These are phyloP conservation scores for Fratercula arctica DNA, from an alignment of 2,797 vertebrate species.

Conservation along the genomic window DNA sequence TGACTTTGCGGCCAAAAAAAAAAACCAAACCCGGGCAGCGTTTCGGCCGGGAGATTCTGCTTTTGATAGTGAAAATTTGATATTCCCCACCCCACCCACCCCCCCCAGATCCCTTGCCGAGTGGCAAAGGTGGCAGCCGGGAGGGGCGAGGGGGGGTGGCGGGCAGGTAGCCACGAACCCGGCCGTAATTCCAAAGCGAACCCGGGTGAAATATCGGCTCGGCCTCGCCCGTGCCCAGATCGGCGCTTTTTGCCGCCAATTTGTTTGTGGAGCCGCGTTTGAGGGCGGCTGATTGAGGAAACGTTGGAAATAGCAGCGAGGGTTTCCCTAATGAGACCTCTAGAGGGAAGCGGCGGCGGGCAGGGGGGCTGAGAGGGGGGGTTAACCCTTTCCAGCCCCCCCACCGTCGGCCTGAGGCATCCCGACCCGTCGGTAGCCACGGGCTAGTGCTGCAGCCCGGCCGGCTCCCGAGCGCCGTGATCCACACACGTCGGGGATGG, in stretches of 20 bases:
- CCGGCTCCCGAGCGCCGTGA: background rate
- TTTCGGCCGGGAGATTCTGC: background rate
- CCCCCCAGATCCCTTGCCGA: background rate
- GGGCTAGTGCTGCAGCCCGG: background rate
- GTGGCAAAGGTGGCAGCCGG: background rate
- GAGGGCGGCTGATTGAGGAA: conserved; percentile 84
- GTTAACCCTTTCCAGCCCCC: conserved; percentile 72
- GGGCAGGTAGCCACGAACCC: conserved; percentile 64
- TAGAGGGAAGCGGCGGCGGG: conserved; percentile 78
- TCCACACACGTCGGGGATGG: background rate
- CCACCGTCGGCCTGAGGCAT: background rate
- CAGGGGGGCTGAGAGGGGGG: conserved; percentile 25
- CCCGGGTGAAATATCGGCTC: conserved; percentile 75
- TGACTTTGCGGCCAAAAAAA: background rate
- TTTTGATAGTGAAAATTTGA: no score
- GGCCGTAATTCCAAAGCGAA: conserved; percentile 78
- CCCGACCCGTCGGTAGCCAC: background rate
- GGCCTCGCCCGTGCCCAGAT: conserved; percentile 75
- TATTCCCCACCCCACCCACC: no score
- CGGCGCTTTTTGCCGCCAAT: conserved; percentile 74
- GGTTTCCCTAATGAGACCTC: conserved; percentile 85
- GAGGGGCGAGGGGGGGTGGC: background rate
- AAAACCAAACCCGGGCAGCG: background rate
- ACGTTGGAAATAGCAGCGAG: conserved; percentile 81
- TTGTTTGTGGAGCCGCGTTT: conserved; percentile 83